Evolutionary conservation across 2,113 vertebrate species (phyloP).

Genomic region (Leptosomus discolor): DNA sequence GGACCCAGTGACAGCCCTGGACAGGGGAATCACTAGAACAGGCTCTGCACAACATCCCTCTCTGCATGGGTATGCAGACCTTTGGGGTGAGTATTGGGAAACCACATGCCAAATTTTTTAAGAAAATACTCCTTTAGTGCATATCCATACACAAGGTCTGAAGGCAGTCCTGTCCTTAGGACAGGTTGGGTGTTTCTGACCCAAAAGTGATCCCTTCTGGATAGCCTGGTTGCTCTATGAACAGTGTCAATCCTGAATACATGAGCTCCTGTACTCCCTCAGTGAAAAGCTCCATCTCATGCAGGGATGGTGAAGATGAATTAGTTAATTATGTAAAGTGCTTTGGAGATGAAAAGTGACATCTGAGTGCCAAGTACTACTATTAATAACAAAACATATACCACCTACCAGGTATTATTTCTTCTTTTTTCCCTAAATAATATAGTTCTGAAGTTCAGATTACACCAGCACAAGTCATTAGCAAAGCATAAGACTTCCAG

Average conservation of each 20-base stretch:
- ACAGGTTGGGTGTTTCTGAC: background rate
- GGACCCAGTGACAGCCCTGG: no score
- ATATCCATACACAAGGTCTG: background rate
- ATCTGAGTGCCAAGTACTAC: slow-evolving; percentile 22
- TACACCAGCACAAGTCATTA: background rate
- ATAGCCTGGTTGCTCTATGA: background rate
- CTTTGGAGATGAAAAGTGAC: slow-evolving; percentile 36
- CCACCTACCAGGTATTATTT: slow-evolving; percentile 13
- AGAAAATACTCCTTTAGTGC: background rate
- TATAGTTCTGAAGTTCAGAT: background rate
- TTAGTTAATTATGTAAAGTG: slow-evolving; percentile 43
- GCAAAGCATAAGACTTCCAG: background rate
- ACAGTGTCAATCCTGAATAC: background rate
- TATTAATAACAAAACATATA: slow-evolving; percentile 46
- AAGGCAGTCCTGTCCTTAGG: background rate
- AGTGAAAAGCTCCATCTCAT: background rate
- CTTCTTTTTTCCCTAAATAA: background rate
- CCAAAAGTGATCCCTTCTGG: background rate
- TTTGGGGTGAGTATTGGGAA: background rate
- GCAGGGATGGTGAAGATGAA: background rate
- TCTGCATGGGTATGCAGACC: rapidly evolving
- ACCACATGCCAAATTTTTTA: rapidly evolving
- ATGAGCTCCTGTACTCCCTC: background rate
- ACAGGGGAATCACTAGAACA: background rate
- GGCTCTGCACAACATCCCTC: background rate